Percentiles rank a stretch among this genome's conserved stretches.
These are phyloP conservation scores for Nettapus auritus DNA, from an alignment of 2,113 vertebrate genomes.

Conservation along the genomic window DNA sequence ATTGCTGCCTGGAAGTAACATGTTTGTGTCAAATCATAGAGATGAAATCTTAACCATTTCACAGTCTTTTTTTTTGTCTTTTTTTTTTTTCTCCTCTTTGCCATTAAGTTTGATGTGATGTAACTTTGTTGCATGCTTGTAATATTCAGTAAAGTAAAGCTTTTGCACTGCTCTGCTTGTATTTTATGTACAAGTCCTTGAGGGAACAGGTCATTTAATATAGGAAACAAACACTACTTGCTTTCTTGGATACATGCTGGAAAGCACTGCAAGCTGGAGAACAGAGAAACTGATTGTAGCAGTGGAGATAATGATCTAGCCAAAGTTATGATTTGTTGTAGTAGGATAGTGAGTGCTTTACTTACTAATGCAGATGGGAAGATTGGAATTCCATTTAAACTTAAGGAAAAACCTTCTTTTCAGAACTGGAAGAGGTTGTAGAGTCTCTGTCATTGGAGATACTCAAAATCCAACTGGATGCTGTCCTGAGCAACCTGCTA, in stretches of 20 bases:
- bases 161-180: neutral
- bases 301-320: neutral
- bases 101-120: neutral
- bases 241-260: neutral
- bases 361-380: neutral
- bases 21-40: neutral
- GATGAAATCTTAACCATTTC: neutral
- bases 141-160: too few species aligned
- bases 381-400: neutral
- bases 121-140: neutral
- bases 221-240: neutral
- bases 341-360: neutral
- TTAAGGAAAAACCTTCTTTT: neutral
- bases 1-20: neutral
- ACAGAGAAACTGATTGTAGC: neutral
- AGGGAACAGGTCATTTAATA: neutral
- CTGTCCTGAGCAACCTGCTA: neutral
- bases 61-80: too few species aligned
- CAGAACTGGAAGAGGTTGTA: neutral
- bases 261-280: neutral
- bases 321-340: neutral
- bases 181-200: neutral
- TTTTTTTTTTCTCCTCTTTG: neutral
- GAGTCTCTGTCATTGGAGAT: neutral
- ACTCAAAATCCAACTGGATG: neutral